phyloP scores from a whole-genome alignment of 2,797 vertebrate species.

The Fringilla coelebs region DNA sequence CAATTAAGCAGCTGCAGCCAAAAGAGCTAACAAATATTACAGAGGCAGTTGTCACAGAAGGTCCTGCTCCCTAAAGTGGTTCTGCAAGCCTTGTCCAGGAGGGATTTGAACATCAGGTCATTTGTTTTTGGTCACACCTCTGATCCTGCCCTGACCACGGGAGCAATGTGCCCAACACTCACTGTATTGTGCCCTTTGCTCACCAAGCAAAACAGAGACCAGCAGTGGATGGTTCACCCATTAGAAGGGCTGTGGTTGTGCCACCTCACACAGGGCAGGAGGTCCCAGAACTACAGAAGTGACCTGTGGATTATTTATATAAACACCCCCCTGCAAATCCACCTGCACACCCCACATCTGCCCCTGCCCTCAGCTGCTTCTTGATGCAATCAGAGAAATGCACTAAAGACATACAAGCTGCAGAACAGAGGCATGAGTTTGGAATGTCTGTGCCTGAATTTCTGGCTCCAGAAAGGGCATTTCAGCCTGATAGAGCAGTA shows the following conservation, averaged over 20 bases:
- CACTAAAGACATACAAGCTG: neutral
- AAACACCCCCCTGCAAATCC: neutral
- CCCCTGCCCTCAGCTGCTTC: neutral
- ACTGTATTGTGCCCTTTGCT: neutral
- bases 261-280: neutral
- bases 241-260: neutral
- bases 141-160: neutral
- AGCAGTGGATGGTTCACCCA: neutral
- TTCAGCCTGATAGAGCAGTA: neutral
- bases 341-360: rapidly evolving
- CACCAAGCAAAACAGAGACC: neutral
- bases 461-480: neutral
- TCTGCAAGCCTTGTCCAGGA: neutral
- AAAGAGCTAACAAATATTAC: neutral
- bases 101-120: neutral
- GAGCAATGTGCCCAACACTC: rapidly evolving
- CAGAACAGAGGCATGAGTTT: neutral
- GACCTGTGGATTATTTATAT: neutral
- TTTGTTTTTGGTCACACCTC: neutral
- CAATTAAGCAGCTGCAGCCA: neutral
- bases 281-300: neutral
- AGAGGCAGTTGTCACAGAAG: neutral
- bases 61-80: neutral
- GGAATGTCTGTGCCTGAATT: neutral
- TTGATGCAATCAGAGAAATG: neutral